These are phyloP conservation scores for Vidua macroura DNA, from an alignment of 2,113 vertebrate genomes.

Conservation along the genomic window DNA sequence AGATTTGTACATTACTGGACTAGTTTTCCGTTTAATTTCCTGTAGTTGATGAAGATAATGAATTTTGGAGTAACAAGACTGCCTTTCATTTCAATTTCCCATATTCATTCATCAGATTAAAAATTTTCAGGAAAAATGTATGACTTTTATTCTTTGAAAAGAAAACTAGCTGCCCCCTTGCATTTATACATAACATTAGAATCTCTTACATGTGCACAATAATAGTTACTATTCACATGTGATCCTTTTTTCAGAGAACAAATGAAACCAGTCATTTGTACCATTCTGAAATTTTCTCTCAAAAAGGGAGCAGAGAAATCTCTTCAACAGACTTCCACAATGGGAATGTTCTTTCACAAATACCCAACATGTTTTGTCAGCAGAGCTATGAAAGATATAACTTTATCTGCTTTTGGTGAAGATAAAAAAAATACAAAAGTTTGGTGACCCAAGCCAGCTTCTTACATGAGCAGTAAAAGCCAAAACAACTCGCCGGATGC, in stretches of 20 bases:
- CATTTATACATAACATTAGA: neutral
- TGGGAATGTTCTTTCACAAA: neutral
- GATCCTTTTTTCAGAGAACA: neutral
- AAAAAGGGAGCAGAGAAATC: neutral
- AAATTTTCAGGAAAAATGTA: neutral
- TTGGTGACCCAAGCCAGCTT: neutral
- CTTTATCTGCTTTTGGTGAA: neutral
- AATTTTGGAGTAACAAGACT: neutral
- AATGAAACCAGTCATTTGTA: neutral
- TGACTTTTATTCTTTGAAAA: neutral
- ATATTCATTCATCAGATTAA: neutral
- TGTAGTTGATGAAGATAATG: neutral
- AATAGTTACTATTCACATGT: neutral
- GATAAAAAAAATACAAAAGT: neutral
- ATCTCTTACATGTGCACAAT: neutral
- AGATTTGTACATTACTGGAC: neutral
- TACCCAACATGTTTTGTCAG: neutral
- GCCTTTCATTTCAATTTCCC: neutral
- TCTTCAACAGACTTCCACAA: neutral
- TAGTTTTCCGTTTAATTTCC: neutral
- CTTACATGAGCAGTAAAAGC: neutral
- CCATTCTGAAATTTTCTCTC: neutral
- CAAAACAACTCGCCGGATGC: neutral
- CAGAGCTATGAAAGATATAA: neutral
- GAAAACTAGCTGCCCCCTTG: neutral